Evolutionary conservation across 2,113 vertebrate species (phyloP).

Genomic region (Tretioscincus oriximinensis): DNA sequence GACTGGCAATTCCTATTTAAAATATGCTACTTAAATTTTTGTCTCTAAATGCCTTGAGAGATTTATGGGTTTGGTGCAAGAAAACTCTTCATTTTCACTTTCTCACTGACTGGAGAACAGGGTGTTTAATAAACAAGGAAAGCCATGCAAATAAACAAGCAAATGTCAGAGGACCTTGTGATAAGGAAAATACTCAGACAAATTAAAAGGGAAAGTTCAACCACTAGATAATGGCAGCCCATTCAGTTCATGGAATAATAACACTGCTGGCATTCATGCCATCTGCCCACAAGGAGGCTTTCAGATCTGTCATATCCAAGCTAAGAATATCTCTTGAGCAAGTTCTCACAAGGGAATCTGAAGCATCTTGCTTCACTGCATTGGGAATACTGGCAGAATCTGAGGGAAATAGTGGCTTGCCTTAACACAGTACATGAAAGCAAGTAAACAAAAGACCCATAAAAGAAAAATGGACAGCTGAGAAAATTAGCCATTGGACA

Average conservation of each 20-base stretch:
- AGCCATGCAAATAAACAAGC: background rate
- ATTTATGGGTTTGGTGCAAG: no score
- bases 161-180: background rate
- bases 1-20: background rate
- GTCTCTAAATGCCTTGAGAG: background rate
- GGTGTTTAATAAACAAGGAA: background rate
- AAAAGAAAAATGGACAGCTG: background rate
- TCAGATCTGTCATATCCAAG: slow-evolving; percentile 16
- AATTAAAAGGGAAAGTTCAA: background rate
- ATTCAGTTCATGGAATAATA: background rate
- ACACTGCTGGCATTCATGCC: background rate
- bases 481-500: background rate
- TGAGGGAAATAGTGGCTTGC: background rate
- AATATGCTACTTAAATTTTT: background rate
- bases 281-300: background rate
- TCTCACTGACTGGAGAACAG: background rate
- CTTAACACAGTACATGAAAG: background rate
- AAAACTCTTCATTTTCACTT: no score
- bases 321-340: slow-evolving; percentile 14
- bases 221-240: background rate
- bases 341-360: background rate
- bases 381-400: background rate
- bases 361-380: slow-evolving; percentile 20
- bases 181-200: accelerated
- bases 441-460: background rate